A percentile compares a stretch with the other conserved stretches of the same genome.
phyloP scores from a whole-genome alignment of 2,888 invertebrate genomes.

The Hesperia comma region DNA sequence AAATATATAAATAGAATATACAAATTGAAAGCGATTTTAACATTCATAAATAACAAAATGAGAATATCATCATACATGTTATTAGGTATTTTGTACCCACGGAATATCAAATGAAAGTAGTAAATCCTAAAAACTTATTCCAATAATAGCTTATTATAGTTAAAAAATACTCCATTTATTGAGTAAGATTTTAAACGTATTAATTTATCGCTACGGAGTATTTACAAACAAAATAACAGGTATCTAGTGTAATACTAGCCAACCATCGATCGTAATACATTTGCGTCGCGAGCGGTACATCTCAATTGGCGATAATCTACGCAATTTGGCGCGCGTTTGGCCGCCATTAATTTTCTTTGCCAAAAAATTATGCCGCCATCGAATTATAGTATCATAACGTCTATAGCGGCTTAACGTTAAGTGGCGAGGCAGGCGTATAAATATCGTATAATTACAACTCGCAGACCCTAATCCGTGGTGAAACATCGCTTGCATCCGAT shows the following conservation, averaged over 20 bases:
- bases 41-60: too few relatives aligned
- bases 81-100: too few relatives aligned
- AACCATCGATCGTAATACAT: slow-evolving; percentile 33
- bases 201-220: too few relatives aligned
- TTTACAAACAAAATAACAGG: slow-evolving; percentile 27
- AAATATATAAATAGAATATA: too few relatives aligned
- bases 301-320: slow-evolving; percentile 49
- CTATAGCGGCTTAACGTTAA: slow-evolving; percentile 47
- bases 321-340: slow-evolving; percentile 49
- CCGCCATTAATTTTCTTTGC: slow-evolving; percentile 47
- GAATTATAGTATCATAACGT: slow-evolving; percentile 45
- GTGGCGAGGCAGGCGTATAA: slow-evolving; percentile 61
- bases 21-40: too few relatives aligned
- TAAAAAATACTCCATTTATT: too few relatives aligned
- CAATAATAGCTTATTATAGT: too few relatives aligned
- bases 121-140: too few relatives aligned
- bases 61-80: too few relatives aligned
- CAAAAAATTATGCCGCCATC: slow-evolving; percentile 46
- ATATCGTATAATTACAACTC: slow-evolving; percentile 72
- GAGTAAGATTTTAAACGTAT: too few relatives aligned
- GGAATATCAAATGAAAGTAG: too few relatives aligned
- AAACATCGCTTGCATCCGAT: slow-evolving; percentile 80
- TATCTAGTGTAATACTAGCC: slow-evolving; percentile 1
- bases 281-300: slow-evolving; percentile 46
- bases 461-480: slow-evolving; percentile 59